Evolutionary conservation across 2,113 vertebrate species (phyloP), one percentile per base, ranked within the genome.

Genomic region (Garra rufa): DNA sequence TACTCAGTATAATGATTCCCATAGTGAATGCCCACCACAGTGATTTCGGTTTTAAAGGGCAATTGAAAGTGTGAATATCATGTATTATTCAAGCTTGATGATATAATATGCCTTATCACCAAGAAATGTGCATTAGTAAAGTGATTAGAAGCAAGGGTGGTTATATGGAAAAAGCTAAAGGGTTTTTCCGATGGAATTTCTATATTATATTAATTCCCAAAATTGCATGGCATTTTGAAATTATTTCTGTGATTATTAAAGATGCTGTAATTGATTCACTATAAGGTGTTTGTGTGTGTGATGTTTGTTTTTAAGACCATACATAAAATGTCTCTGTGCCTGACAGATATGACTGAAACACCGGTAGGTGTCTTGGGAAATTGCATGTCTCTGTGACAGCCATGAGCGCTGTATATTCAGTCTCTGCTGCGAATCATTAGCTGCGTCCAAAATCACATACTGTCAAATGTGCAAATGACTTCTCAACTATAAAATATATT

Each of bases 21-120:
- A 19, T n/a, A 65, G 41, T 38, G n/a, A 34, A 38, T 11, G 15
- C 14, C 11, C 24, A 70, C 14, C 14, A 61, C 76, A 75, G 24
- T 38, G 28, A 50, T 73, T 87, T 41, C 13, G 19, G 86, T 43
- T 75, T 67, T 57, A 26, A 76, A 76, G 34, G 52, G 26, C 48
- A 84, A 81, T 55, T 44, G 57, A 48, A 55, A 50, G n/a, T 24
- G 70, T 26, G 11, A 50, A 24, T 46, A 28, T 19, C 15, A 57
- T 86, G 19, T 14, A 75, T 86, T 80, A 83, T 87, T 79, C 67
- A 83, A 81, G 11, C 10, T 30, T 7, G 10, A 50, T 24, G 41
- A 70, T 41, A 24, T 78, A 26, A 43, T 41, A 34, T 55, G 61
- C 9, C 9, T 69, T 77, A 19, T 38, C 15, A 26, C n/a, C 9